Evolutionary conservation across 2,888 invertebrate genomes (phyloP).

Genomic region (Agriotes lineatus): DNA sequence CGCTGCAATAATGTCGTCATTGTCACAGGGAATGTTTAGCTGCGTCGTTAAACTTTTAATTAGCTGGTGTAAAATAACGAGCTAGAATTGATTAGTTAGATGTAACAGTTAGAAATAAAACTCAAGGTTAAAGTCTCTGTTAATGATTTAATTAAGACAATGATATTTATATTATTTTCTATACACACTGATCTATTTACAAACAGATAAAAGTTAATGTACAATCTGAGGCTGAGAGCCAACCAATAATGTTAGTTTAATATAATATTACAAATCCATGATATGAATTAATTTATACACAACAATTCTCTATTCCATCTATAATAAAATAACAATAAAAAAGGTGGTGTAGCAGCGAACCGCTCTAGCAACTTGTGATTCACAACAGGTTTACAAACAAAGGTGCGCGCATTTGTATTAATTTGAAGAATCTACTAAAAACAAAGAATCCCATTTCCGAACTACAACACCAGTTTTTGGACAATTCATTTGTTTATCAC

Average conservation of each 20-base stretch:
- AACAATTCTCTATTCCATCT: constrained; percentile 59
- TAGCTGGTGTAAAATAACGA: too few relatives aligned
- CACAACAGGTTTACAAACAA: constrained; percentile 57
- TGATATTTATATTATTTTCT: constrained; percentile 67
- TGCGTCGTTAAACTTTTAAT: too few relatives aligned
- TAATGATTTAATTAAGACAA: constrained; percentile 69
- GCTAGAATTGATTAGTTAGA: too few relatives aligned
- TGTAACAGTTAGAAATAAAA: too few relatives aligned
- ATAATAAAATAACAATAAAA: constrained; percentile 59
- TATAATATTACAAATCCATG: constrained; percentile 63
- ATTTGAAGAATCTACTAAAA: constrained; percentile 50
- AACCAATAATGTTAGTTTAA: constrained; percentile 37
- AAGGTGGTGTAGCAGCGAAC: constrained; percentile 49
- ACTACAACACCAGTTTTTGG: constrained; percentile 57
- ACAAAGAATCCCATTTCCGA: constrained; percentile 54
- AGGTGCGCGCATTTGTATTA: constrained; percentile 54
- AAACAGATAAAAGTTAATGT: constrained; percentile 67
- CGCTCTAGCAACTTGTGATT: constrained; percentile 45
- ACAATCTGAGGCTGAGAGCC: constrained; percentile 57
- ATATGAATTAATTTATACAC: constrained; percentile 66
- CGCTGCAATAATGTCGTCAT: too few relatives aligned
- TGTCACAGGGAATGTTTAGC: too few relatives aligned
- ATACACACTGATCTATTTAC: constrained; percentile 69
- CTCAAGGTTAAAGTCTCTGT: constrained; percentile 62
- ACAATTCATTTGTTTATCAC: constrained; percentile 65